Evolutionary conservation across 2,888 invertebrate species (phyloP).

Genomic region (Marasmarcha lunaedactyla): DNA sequence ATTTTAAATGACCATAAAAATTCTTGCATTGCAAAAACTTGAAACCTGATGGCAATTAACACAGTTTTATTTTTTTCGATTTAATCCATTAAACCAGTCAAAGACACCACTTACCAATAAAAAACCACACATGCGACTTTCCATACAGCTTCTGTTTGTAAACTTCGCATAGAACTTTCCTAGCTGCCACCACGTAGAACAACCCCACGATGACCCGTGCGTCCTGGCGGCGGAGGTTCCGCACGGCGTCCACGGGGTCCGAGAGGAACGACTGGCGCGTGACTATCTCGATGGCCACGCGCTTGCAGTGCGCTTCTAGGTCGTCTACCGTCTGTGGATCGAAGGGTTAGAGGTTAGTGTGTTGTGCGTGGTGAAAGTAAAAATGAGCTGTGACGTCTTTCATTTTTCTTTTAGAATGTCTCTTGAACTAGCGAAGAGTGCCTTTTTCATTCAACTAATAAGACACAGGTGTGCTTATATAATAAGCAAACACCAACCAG

Average conservation of each 20-base stretch:
- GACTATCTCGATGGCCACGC: conserved; percentile 93
- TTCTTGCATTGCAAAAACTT: no score
- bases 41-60: no score
- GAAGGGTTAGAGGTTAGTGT: no score
- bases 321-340: conserved; percentile 94
- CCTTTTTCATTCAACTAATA: no score
- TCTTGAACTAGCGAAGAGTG: no score
- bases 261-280: conserved; percentile 97
- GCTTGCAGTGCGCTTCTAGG: conserved; percentile 92
- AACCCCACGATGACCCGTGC: conserved; percentile 97
- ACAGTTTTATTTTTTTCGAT: no score
- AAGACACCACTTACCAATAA: conserved; percentile 88
- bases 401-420: no score
- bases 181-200: conserved; percentile 97
- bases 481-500: no score
- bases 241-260: conserved; percentile 96
- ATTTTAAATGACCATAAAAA: no score
- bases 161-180: conserved; percentile 95
- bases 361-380: no score
- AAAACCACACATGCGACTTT: conserved; percentile 98
- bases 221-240: conserved; percentile 94
- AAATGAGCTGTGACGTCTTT: conserved; percentile 4
- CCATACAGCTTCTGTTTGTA: conserved; percentile 95
- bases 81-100: no score
- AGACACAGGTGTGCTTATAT: no score